Evolutionary conservation across 2,888 invertebrate genomes (phyloP), one percentile per base, ranked within the genome.

Genomic region (Macrophya annulata): DNA sequence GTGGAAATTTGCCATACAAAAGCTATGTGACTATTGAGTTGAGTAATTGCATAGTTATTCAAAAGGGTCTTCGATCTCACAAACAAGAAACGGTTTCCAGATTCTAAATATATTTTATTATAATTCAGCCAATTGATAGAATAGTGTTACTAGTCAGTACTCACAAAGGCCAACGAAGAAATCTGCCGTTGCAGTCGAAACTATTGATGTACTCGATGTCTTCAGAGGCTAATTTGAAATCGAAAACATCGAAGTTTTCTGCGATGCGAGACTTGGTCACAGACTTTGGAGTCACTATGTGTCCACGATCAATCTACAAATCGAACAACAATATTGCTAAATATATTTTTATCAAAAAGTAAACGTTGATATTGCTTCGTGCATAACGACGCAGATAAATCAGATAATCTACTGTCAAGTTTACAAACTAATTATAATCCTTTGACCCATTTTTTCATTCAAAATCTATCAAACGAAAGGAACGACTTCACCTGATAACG

Each of bases 111-210:
- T 4, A 25, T 68, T 68, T 9, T 68, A 25, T n/a, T 21, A 25
- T 31, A 31, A 68, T 17, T 68, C 12, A 3, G 31, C 12, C 12
- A 9, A 68, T 21, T 68, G 31, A 68, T 68, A 25, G 12, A 8
- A 21, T 21, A 68, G 25, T 25, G 45, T 62, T 85, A 84, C 71
- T 10, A 5, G 81, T 55, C 55, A 55, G 48, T 84, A 94, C 95
- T 95, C 92, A 96, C 96, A 94, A 95, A 1, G 92, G 91, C 94
- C 96, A 95, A 0, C 96, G 95, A 86, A 96, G 96, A 82, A 96
- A 93, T 65, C 97, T 95, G 3, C 96, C 96, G 91, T 96, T 96
- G 88, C 96, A 96, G 89, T 98, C 96, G 90, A 98, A 96, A 12
- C 94, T 94, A 90, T 96, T 95, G 84, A 98, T 95, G 5, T 94